phyloP scores from a whole-genome alignment of 2,888 invertebrate genomes.

The Callyntrura guangdongensis region DNA sequence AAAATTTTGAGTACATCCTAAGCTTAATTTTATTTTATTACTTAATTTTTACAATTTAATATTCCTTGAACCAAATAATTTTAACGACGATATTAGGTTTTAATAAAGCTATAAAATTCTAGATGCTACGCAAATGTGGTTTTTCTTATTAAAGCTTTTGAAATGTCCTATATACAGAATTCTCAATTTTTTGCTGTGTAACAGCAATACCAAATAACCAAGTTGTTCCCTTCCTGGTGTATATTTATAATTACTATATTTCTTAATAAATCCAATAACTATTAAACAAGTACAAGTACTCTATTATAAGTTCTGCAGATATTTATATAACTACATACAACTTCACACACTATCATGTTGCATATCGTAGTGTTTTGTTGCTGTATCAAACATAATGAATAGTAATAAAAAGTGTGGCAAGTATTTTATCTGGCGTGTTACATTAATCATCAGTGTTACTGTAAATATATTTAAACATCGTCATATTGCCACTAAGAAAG shows the following conservation, averaged over 20 bases:
- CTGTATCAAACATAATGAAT: slow-evolving; percentile 27
- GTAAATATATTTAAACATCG: slow-evolving; percentile 5
- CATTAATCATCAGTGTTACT: slow-evolving; percentile 9
- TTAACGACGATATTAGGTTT: slow-evolving; percentile 12
- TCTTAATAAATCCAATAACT: background rate
- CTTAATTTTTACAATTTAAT: background rate
- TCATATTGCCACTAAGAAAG: background rate
- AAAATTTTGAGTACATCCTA: slow-evolving; percentile 44
- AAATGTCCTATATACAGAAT: slow-evolving; percentile 40
- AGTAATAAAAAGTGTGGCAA: slow-evolving; percentile 40
- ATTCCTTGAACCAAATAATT: background rate
- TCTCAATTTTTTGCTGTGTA: slow-evolving; percentile 63
- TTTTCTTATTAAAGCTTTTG: slow-evolving; percentile 16
- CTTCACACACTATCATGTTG: slow-evolving; percentile 8
- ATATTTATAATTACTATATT: slow-evolving; percentile 42
- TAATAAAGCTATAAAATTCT: slow-evolving; percentile 48
- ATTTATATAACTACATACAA: background rate
- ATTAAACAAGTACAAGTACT: slow-evolving; percentile 38
- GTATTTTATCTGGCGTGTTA: slow-evolving; percentile 12
- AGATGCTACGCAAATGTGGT: slow-evolving; percentile 18
- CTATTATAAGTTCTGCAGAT: background rate
- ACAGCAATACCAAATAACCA: slow-evolving; percentile 77
- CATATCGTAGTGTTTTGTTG: slow-evolving; percentile 3
- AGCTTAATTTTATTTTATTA: background rate
- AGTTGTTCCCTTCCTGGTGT: slow-evolving; percentile 77